Evolutionary conservation across 35 echinoderm and acorn worm species (phyloP).

Genomic region (Anneissia japonica): DNA sequence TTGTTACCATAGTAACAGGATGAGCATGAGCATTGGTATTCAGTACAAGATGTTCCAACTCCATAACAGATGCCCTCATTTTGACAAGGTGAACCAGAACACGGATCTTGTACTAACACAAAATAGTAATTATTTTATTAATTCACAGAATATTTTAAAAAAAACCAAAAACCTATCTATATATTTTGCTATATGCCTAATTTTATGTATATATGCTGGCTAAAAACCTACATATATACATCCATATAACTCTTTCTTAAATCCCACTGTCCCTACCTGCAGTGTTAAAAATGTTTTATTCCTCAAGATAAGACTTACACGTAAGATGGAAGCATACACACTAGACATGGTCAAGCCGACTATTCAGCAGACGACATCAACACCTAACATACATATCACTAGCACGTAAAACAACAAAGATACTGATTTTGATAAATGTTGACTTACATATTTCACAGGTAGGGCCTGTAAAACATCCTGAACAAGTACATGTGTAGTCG

Average conservation of each 20-base stretch:
- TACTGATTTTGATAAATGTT: too few relatives aligned
- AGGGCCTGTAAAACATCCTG: conserved; percentile 62
- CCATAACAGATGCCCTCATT: conserved; percentile 57
- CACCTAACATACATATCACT: too few relatives aligned
- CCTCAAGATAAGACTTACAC: neutral
- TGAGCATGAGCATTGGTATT: conserved; percentile 61
- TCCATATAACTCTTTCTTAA: neutral
- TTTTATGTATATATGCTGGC: neutral
- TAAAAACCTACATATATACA: neutral
- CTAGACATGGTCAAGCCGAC: neutral
- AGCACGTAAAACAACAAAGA: neutral
- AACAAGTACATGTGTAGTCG: conserved; percentile 51
- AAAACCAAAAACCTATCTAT: too few relatives aligned
- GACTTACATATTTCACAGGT: conserved; percentile 66
- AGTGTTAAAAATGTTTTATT: neutral
- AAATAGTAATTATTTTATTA: neutral
- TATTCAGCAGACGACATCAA: neutral
- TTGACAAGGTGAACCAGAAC: conserved; percentile 44
- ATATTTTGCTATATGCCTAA: too few relatives aligned
- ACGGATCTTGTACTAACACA: conserved; percentile 52
- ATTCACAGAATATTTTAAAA: too few relatives aligned
- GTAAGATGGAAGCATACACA: neutral
- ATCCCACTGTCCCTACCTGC: neutral
- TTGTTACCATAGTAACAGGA: conserved; percentile 51
- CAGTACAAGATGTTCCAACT: conserved; percentile 35